A percentile compares a stretch with the other conserved stretches of the same genome.
These are phyloP conservation scores for Mormyrus iriodes DNA, from an alignment of 2,113 vertebrate species.

Conservation along the genomic window DNA sequence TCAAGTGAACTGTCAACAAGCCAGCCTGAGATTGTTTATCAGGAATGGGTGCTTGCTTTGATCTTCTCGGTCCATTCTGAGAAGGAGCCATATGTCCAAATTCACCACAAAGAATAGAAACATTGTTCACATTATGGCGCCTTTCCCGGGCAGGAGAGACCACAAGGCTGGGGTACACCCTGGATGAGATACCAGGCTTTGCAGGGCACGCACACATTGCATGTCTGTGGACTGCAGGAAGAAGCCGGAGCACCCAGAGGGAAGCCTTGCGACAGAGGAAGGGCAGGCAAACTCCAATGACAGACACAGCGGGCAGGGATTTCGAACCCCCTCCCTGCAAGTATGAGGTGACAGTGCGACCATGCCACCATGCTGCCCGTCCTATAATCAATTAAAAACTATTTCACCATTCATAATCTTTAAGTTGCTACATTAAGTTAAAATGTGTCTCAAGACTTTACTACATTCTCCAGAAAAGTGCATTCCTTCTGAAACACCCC, in stretches of 20 bases:
- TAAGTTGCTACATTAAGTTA: neutral
- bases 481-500: neutral
- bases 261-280: neutral
- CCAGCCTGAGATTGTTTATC: neutral
- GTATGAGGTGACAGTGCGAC: neutral
- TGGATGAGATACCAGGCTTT: neutral
- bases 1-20: neutral
- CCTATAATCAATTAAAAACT: neutral
- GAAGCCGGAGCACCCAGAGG: neutral
- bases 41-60: neutral
- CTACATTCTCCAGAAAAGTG: neutral
- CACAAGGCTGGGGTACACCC: neutral
- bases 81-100: neutral
- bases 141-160: neutral
- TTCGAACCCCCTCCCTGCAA: neutral
- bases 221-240: neutral
- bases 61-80: neutral
- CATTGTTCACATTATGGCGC: neutral
- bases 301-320: neutral
- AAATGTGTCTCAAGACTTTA: neutral
- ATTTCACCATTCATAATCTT: neutral
- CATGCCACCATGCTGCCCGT: neutral
- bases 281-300: neutral
- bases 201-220: neutral
- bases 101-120: neutral